phyloP scores from a whole-genome alignment of 2,797 vertebrate genomes.

The Sebastes steindachneri region DNA sequence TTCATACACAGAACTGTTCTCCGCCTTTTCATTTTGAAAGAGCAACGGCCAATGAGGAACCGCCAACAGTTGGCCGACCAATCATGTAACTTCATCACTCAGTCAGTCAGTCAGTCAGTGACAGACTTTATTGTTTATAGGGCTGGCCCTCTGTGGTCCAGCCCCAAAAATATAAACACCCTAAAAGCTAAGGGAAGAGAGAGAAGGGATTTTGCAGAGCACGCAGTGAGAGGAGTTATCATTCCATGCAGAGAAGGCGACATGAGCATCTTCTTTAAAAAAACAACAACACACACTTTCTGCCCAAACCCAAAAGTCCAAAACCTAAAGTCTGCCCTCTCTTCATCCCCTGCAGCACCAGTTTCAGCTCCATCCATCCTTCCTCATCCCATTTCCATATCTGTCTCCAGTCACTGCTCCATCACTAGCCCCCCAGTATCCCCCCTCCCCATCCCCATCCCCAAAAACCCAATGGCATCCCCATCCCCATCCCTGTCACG shows the following conservation, averaged over 20 bases:
- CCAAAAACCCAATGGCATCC: conserved; percentile 54
- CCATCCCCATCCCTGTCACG: conserved; percentile 66
- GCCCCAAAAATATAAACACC: neutral
- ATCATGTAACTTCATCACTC: rapidly evolving
- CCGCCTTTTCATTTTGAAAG: too few species aligned
- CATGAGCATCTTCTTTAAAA: conserved; percentile 22
- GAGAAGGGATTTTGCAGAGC: neutral
- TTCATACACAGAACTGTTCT: too few species aligned
- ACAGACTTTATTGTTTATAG: too few species aligned
- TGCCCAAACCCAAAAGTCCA: conserved; percentile 36
- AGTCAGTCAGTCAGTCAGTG: too few species aligned
- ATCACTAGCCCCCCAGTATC: conserved; percentile 22
- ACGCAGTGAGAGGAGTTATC: conserved; percentile 4
- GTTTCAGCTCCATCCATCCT: conserved; percentile 44
- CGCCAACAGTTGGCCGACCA: too few species aligned
- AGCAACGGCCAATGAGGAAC: too few species aligned
- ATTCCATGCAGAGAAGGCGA: conserved; percentile 11
- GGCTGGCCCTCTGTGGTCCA: too few species aligned
- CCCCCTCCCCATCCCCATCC: conserved; percentile 1
- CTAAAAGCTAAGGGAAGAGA: neutral
- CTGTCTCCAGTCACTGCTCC: conserved; percentile 60
- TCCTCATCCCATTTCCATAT: conserved; percentile 61
- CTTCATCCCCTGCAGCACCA: conserved; percentile 46
- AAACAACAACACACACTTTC: neutral
- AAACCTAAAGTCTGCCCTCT: conserved; percentile 1